Evolutionary conservation across 2,113 vertebrate species (phyloP).

Genomic region (Parus major): DNA sequence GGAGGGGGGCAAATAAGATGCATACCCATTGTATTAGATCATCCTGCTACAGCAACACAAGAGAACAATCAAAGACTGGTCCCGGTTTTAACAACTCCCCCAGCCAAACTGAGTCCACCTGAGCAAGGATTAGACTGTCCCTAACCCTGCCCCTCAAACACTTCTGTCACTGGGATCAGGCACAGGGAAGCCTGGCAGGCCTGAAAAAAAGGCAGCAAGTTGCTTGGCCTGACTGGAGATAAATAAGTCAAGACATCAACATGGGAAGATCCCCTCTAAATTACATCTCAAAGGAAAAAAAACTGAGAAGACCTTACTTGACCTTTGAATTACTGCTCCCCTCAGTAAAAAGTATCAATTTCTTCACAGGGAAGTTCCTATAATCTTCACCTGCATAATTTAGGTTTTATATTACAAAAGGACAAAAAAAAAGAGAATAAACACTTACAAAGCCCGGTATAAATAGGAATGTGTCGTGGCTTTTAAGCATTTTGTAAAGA

Average conservation of each 20-base stretch:
- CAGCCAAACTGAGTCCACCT: background rate
- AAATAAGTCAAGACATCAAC: background rate
- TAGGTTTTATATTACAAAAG: slow-evolving; percentile 26
- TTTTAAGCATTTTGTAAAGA: slow-evolving; percentile 11
- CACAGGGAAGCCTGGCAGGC: background rate
- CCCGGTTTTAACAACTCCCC: background rate
- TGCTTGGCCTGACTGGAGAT: background rate
- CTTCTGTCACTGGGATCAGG: background rate
- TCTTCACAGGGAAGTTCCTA: slow-evolving; percentile 12
- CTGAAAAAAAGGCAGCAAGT: background rate
- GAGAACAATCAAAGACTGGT: background rate
- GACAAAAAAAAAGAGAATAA: background rate
- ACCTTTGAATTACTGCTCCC: slow-evolving; percentile 2
- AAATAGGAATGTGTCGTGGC: background rate
- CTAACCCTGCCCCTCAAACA: background rate
- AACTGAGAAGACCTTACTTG: background rate
- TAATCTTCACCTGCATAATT: slow-evolving; percentile 42
- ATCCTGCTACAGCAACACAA: background rate
- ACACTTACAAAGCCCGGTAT: background rate
- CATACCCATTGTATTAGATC: slow-evolving; percentile 31
- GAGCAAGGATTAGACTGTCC: background rate
- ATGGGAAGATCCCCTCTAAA: background rate
- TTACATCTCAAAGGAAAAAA: background rate
- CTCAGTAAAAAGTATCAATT: slow-evolving; percentile 4
- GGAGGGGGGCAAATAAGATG: background rate